These are phyloP conservation scores for Pavo muticus DNA, from an alignment of 2,113 vertebrate genomes.

Conservation along the genomic window DNA sequence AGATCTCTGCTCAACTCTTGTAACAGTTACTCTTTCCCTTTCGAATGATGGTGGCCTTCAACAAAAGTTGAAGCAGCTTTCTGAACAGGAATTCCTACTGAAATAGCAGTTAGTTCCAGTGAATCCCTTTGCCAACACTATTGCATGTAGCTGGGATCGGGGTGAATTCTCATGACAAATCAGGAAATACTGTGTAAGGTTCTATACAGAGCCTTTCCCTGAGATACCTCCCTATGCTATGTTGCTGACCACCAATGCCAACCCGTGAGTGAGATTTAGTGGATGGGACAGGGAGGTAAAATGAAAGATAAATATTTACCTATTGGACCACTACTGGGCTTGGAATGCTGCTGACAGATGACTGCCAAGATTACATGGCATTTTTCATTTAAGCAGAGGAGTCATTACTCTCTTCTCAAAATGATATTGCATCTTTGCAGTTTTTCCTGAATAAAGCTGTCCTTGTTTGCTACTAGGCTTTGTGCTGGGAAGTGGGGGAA, in stretches of 20 bases:
- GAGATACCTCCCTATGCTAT: not conserved
- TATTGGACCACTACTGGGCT: not conserved
- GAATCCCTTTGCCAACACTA: not conserved
- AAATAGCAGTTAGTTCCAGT: not conserved
- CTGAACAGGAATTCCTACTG: not conserved
- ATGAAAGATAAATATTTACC: constrained; percentile 13
- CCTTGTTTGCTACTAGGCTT: not conserved
- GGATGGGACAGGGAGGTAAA: not conserved
- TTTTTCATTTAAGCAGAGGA: constrained; percentile 12
- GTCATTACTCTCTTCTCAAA: constrained; percentile 12
- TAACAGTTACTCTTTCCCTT: not conserved
- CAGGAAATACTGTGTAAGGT: not conserved
- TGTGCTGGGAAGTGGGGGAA: not conserved
- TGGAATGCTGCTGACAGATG: rapidly evolving
- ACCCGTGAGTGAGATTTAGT: constrained; percentile 19
- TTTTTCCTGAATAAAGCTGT: not conserved
- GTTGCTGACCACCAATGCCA: constrained; percentile 12
- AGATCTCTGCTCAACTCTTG: not conserved
- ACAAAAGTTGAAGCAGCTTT: not conserved
- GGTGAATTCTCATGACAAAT: constrained; percentile 15
- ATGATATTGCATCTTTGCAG: not conserved
- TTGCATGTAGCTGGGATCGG: not conserved
- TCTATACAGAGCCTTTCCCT: not conserved
- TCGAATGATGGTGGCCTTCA: not conserved
- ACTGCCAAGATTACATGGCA: constrained; percentile 6